Evolutionary conservation across 2,888 invertebrate species (phyloP).

Genomic region (Mermis nigrescens): DNA sequence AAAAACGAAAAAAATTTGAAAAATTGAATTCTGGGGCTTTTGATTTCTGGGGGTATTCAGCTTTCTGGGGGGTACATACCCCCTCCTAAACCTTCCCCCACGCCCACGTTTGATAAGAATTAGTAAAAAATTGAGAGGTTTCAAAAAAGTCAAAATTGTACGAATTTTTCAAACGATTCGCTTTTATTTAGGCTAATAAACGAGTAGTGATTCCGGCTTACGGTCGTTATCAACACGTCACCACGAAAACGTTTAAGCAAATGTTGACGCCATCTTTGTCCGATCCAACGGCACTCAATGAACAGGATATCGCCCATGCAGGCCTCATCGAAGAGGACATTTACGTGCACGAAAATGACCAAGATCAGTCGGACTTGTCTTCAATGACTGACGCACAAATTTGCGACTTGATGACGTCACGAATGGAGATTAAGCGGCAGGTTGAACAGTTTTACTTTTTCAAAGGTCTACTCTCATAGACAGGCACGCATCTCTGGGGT

Average conservation of each 20-base stretch:
- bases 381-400: not conserved
- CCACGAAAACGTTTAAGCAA: not conserved
- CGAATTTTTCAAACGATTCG: too few relatives aligned
- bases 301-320: not conserved
- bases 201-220: not conserved
- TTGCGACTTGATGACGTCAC: not conserved
- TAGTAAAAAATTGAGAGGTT: too few relatives aligned
- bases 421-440: not conserved
- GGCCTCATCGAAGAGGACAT: not conserved
- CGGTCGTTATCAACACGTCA: conserved; percentile 1
- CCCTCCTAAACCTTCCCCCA: too few relatives aligned
- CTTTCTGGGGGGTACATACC: too few relatives aligned
- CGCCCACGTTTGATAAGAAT: too few relatives aligned
- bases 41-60: too few relatives aligned
- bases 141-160: too few relatives aligned
- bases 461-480: too few relatives aligned
- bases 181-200: not conserved
- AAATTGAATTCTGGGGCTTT: too few relatives aligned
- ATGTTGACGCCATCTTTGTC: not conserved
- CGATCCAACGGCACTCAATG: not conserved
- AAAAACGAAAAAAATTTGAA: too few relatives aligned
- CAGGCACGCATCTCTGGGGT: too few relatives aligned
- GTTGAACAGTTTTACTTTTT: too few relatives aligned
- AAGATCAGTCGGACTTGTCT: not conserved
- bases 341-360: not conserved